Base-by-base conservation (phyloP, 2,888 invertebrate species). In the Cephus nigrinus region DNA sequence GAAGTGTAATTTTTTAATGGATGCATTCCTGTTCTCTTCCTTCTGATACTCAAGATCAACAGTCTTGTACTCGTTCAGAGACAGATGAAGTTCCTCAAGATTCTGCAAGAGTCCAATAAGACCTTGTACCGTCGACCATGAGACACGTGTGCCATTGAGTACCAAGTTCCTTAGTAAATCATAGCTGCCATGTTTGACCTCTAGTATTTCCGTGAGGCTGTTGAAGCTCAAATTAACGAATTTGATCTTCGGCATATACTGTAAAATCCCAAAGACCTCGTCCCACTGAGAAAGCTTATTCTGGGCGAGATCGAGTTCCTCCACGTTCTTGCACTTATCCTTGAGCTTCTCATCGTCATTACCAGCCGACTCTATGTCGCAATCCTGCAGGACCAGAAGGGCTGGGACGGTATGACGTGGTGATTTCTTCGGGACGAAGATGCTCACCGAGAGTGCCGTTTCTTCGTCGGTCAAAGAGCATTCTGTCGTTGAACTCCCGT, bases 211-310 rank as follows among this genome's bases (percentile, higher is more conserved):
- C 68, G 95, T 94, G 69, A 97, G 93, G 82, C 95, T 94, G 92
- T 98, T 98, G 92, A 97, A 97, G 91, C 98, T 98, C 84, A 98
- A 92, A 91, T 98, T 98, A 75, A 98, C 95, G 92, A 98, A 98
- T 88, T 96, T 95, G 81, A 98, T 95, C 84, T 95, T 94, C 36
- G 98, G 98, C 94, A 98, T 97, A 90, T 97, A 96, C 88, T 96
- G 94, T 81, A 98, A 92, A 87, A 98, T 96, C 80, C 95, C 95
- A 90, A 98, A 96, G 34, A 98, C 95, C 94, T 98, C 98, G 85
- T 94, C 94, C 98, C 98, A 98, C 88, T 96, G 95, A 80, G 95
- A 94, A 33, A 98, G 94, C 90, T 96, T 96, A 92, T 99, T 99
- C 90, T 98, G 97, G 69, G 98, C 98, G 86, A 99, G 93, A 91